Evolutionary conservation across 2,888 invertebrate species (phyloP), one percentile per base, ranked within the genome.

Genomic region (Tetanocera ferruginea): DNA sequence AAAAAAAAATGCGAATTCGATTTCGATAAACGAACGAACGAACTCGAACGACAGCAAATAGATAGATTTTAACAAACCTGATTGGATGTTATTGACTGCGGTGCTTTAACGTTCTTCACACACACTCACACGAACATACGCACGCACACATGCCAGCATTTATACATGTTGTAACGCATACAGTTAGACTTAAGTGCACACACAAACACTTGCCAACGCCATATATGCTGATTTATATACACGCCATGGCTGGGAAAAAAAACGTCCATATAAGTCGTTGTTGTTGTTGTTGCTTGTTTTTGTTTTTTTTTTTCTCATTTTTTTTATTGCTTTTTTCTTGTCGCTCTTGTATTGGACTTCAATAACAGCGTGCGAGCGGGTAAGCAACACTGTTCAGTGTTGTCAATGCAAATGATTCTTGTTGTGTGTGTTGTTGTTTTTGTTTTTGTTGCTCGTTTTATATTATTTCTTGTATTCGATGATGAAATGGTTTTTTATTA

Each of bases 51-150:
- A 72, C 80, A 81, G 83, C 83, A 84, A 82, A 85, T 85, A 83
- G 84, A 88, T 89, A 89, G 88, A 88, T 88, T 88, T 88, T 88
- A 88, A 88, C 89, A 89, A 89, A 88, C 88, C 89, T 88, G 88
- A 88, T 88, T 88, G 88, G 88, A 88, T 88, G 88, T 88, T 88
- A 88, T 88, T 88, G 88, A 88, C 88, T 88, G 87, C 85, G 86
- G 83, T 84, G 84, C 85, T 80, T 81, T 80, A 79, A 80, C 81
- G 80, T 81, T 28, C 34, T 9, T 14, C 23, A 64, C 52, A 69
- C 70, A 52, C 60, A 78, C 76, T 76, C 67, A 78, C 66, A 52
- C 74, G 57, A 52, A 66, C 52, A 62, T 19, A 78, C 62, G 73
- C 71, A 64, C 72, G 23, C 55, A 52, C 76, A 69, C 62, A 51